Evolutionary conservation across 2,888 invertebrate genomes (phyloP).

Genomic region (Galeruca laticollis): DNA sequence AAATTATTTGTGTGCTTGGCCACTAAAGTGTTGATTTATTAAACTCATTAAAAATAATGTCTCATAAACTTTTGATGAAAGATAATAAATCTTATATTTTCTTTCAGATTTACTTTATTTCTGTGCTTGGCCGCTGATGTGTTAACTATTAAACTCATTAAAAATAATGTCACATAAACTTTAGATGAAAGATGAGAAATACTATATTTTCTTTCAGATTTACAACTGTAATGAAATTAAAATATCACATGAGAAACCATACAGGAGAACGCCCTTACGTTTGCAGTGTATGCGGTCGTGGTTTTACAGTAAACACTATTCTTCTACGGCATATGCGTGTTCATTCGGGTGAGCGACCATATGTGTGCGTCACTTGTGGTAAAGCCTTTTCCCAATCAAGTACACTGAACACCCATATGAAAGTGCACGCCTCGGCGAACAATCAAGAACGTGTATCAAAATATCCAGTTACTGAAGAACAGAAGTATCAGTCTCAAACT

Average conservation of each 20-base stretch:
- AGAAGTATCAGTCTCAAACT: slow-evolving; percentile 49
- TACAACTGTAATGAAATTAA: slow-evolving; percentile 67
- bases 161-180: too few species aligned
- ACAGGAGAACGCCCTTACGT: slow-evolving; percentile 67
- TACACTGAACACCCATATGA: slow-evolving; percentile 67
- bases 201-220: slow-evolving; percentile 57
- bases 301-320: slow-evolving; percentile 67
- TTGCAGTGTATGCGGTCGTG: slow-evolving; percentile 65
- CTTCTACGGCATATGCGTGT: slow-evolving; percentile 66
- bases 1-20: too few species aligned
- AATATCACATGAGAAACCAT: slow-evolving; percentile 67
- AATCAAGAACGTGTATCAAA: slow-evolving; percentile 54
- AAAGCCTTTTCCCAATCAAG: slow-evolving; percentile 66
- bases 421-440: slow-evolving; percentile 58
- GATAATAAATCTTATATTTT: too few species aligned
- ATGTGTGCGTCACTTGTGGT: slow-evolving; percentile 66
- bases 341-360: slow-evolving; percentile 66
- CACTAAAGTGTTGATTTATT: too few species aligned
- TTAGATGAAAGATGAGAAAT: too few species aligned
- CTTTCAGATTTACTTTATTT: too few species aligned
- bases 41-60: too few species aligned
- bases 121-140: too few species aligned
- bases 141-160: too few species aligned
- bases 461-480: slow-evolving; percentile 46
- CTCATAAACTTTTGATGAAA: too few species aligned